Evolutionary conservation across 92 coral and sea anemone genomes (phyloP).

Genomic region (Galaxea fascicularis): DNA sequence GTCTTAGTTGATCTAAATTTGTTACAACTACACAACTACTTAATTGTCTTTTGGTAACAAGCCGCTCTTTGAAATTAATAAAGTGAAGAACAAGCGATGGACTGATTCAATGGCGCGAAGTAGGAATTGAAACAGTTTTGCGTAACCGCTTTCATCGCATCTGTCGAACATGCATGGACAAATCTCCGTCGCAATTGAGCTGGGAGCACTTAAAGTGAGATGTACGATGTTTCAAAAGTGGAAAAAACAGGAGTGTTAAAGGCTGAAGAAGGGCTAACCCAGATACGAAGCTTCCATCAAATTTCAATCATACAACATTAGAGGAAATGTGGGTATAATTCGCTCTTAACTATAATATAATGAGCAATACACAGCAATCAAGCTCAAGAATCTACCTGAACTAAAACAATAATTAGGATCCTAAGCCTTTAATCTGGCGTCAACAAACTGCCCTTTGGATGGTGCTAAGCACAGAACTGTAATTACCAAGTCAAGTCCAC

Average conservation of each 20-base stretch:
- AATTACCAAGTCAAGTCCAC: slow-evolving; percentile 35
- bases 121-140: no score
- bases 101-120: no score
- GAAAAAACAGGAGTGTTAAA: not conserved
- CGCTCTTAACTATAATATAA: slow-evolving; percentile 47
- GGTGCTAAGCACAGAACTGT: slow-evolving; percentile 3
- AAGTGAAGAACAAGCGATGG: no score
- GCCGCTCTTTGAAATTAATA: no score
- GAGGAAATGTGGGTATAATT: slow-evolving; percentile 44
- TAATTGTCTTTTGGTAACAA: no score
- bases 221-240: not conserved
- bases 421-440: slow-evolving; percentile 26
- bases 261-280: not conserved
- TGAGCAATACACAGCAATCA: slow-evolving; percentile 44
- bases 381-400: not conserved
- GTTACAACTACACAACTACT: no score
- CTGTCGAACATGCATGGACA: no score
- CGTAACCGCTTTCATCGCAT: no score
- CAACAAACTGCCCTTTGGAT: not conserved
- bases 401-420: slow-evolving; percentile 12
- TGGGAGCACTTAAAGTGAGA: no score
- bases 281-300: slow-evolving; percentile 39
- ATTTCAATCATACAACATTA: slow-evolving; percentile 34
- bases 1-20: no score
- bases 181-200: no score